Conservation (phyloP, 2,797 vertebrate species). For the Scolopax bukidnonensis region DNA sequence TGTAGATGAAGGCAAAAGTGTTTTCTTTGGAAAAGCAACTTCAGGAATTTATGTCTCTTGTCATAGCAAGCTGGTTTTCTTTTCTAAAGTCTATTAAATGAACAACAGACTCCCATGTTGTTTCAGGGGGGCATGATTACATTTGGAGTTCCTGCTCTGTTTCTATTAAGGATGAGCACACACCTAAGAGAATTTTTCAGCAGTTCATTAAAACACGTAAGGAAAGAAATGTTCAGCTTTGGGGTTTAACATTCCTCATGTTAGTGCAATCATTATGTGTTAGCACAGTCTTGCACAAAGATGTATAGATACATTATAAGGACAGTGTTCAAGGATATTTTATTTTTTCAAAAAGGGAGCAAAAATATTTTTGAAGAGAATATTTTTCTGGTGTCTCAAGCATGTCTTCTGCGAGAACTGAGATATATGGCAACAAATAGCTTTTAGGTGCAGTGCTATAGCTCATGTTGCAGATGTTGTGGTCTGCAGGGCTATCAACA, state of each 20-base stretch:
- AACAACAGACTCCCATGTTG: neutral
- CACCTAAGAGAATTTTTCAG: neutral
- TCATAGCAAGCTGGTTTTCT: neutral
- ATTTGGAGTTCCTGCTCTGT: neutral
- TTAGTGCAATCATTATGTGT: neutral
- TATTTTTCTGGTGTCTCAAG: neutral
- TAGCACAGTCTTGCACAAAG: neutral
- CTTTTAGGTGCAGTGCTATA: constrained; percentile 16
- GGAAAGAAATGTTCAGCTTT: neutral
- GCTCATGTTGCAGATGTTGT: constrained; percentile 46
- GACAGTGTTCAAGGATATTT: neutral
- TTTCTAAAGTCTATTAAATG: neutral
- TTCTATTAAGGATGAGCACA: neutral
- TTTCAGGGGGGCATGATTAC: neutral
- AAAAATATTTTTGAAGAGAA: neutral
- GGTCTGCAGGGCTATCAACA: constrained; percentile 55
- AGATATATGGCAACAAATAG: constrained; percentile 14
- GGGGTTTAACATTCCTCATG: neutral
- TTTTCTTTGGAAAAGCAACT: neutral
- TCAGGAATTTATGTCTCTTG: neutral
- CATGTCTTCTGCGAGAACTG: neutral
- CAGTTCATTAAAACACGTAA: neutral
- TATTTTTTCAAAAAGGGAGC: neutral
- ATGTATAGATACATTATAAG: neutral
- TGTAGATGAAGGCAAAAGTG: neutral